Evolutionary conservation across 1,140 invertebrate species (phyloP), one percentile per base, ranked within the genome.

Genomic region (Drosophila subobscura): DNA sequence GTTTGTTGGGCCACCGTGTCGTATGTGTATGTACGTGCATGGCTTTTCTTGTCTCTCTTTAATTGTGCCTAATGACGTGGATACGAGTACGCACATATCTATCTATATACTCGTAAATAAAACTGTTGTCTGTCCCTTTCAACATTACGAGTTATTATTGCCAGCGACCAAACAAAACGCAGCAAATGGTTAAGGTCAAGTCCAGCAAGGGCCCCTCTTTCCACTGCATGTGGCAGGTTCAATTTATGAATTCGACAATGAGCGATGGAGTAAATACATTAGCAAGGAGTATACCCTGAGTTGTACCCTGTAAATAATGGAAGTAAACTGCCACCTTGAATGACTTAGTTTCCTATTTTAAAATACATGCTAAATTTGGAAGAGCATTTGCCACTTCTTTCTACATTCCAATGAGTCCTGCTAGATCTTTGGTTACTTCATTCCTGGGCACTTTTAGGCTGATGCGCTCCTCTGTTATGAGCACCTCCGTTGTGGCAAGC

Each of bases 401-500:
- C 27, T 66, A 74, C 72, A 75, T 75, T 29, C 72, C 72, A 45
- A 75, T 40, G 3, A 75, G 60, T 1, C 14, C 59, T 2, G 72
- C 72, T 10, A 75, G 27, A 54, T 75, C 72, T 3, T 29, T 25
- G 1, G 72, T 75, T 5, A 75, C 53, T 41, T 50, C 29, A 25
- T 75, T 75, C 5, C 50, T 54, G 14, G 72, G 60, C 12, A 75
- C 54, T 8, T 59, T 53, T 3, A 14, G 16, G 5, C 59, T 42
- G 4, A 29, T 23, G 2, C 14, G 49, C 40, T 58, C 14, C 14
- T 66, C 23, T 2, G 72, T 75, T 16, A 75, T 75, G 2, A 75
- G 37, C 8, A 75, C 93, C 91, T 97, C 96, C n/a, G 95, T 96
- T 22, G 96, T 96, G 46, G 95, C 95, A 23, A 96, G 91, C 3